These are phyloP conservation scores for Microtus montanus DNA, from an alignment of 2,113 vertebrate genomes.

Conservation along the genomic window DNA sequence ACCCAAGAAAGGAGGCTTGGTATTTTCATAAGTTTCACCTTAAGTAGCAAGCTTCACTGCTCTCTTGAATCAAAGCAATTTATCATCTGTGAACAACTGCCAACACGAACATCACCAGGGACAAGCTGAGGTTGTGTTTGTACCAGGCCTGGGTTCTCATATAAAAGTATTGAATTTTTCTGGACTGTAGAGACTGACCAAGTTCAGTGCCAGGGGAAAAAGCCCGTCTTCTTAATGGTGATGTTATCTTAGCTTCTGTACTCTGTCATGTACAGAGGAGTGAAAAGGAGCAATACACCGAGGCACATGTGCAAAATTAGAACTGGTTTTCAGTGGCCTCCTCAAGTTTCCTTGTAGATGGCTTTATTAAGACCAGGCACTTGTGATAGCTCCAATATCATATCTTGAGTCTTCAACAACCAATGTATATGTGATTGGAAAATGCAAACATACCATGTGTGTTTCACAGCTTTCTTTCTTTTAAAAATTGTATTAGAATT, in stretches of 20 bases:
- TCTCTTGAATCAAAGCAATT: constrained; percentile 78
- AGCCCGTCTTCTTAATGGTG: constrained; percentile 43
- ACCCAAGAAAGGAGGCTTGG: constrained; percentile 22
- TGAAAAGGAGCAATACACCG: not conserved
- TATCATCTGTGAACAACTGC: constrained; percentile 76
- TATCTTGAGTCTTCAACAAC: not conserved
- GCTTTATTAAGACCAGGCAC: not conserved
- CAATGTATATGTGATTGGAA: not conserved
- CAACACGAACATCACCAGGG: constrained; percentile 61
- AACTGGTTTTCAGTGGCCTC: not conserved
- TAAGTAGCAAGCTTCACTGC: constrained; percentile 56
- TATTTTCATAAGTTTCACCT: constrained; percentile 67
- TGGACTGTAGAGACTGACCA: constrained; percentile 45
- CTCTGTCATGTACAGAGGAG: not conserved
- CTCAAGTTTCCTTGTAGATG: not conserved
- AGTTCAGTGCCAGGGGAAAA: constrained; percentile 52
- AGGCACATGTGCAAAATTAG: not conserved
- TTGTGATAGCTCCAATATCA: not conserved
- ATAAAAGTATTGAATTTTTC: constrained; percentile 70
- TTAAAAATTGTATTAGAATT: not conserved
- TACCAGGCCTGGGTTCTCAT: constrained; percentile 43
- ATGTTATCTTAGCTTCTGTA: constrained; percentile 50
- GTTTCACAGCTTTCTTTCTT: not conserved
- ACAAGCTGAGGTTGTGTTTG: constrained; percentile 49
- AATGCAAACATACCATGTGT: not conserved